phyloP scores from a whole-genome alignment of 2,888 invertebrate genomes.

The Xestobium rufovillosum region DNA sequence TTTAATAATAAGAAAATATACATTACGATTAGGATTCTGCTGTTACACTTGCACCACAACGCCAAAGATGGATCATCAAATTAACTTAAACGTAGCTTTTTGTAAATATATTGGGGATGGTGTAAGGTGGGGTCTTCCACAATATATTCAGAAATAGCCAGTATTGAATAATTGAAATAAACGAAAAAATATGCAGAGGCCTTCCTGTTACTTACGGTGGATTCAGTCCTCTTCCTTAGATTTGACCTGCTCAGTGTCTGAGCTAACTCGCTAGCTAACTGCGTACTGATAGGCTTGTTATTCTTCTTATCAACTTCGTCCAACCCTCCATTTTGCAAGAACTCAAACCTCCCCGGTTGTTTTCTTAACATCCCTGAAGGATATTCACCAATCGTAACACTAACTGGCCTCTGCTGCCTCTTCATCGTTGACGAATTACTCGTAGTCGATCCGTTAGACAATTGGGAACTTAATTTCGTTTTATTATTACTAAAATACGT shows the following conservation, averaged over 20 bases:
- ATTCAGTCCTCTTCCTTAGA: constrained; percentile 64
- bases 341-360: constrained; percentile 66
- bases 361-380: constrained; percentile 50
- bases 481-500: constrained; percentile 60
- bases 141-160: no score
- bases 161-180: no score
- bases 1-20: no score
- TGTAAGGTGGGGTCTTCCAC: no score
- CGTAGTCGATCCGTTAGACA: constrained; percentile 30
- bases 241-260: constrained; percentile 71
- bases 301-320: constrained; percentile 31
- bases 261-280: constrained; percentile 65
- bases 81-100: no score
- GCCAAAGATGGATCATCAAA: no score
- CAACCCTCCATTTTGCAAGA: constrained; percentile 48
- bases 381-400: constrained; percentile 66
- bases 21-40: no score
- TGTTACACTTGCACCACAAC: no score
- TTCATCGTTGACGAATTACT: constrained; percentile 46
- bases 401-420: constrained; percentile 52
- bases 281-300: constrained; percentile 49
- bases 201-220: constrained; percentile 50
- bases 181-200: no score
- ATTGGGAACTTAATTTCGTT: constrained; percentile 25
- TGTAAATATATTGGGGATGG: no score